Conservation (phyloP, 2,888 invertebrate species). For the Ecdyonurus torrentis region DNA sequence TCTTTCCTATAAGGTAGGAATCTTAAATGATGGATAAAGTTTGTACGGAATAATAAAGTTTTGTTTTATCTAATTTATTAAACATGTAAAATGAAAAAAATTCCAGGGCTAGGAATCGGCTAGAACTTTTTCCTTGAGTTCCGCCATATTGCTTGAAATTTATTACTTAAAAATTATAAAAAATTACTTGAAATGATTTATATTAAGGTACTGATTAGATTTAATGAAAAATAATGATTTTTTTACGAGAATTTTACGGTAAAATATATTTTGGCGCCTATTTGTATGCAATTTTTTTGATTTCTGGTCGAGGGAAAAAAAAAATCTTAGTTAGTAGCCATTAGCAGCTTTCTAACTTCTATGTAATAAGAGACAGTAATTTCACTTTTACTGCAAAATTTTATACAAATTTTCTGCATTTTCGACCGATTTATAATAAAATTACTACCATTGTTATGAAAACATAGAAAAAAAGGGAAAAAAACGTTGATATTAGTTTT, state of each 20-base stretch:
- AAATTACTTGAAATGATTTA: background rate
- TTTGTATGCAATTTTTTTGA: background rate
- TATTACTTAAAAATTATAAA: background rate
- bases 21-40: background rate
- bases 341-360: background rate
- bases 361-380: too few relatives aligned
- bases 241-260: background rate
- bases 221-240: background rate
- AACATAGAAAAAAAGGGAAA: too few relatives aligned
- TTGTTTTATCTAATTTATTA: background rate
- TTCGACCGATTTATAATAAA: too few relatives aligned
- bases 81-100: background rate
- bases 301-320: background rate
- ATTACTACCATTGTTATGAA: too few relatives aligned
- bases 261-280: background rate
- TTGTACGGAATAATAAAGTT: background rate
- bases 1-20: background rate
- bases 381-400: too few relatives aligned
- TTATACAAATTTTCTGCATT: too few relatives aligned
- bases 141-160: constrained; percentile 1
- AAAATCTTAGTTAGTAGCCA: background rate
- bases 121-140: background rate
- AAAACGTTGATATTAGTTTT: too few relatives aligned
- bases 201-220: background rate
- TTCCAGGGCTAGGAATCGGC: background rate